Conservation (phyloP, 35 echinoderm and acorn worm species). For the Amphiura filiformis region DNA sequence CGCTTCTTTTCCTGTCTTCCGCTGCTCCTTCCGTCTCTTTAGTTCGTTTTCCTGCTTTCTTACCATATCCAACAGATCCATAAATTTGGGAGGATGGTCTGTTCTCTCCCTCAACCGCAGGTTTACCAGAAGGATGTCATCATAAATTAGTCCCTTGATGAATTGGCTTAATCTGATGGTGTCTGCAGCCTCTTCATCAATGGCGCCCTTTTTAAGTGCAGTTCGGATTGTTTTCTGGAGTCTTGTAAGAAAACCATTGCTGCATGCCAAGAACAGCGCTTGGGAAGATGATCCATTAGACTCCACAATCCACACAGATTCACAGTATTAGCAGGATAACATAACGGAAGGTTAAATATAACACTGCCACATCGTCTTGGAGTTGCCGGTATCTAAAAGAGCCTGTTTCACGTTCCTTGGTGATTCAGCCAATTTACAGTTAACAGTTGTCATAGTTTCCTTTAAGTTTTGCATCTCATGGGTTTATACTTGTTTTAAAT, state of each 20-base stretch:
- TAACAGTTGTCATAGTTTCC: too few species aligned
- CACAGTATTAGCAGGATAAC: too few species aligned
- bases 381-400: too few species aligned
- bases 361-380: too few species aligned
- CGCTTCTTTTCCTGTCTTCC: not conserved
- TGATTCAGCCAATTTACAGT: too few species aligned
- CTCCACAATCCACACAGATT: too few species aligned
- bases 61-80: conserved; percentile 7
- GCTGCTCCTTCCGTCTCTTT: not conserved
- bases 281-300: too few species aligned
- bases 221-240: conserved; percentile 10
- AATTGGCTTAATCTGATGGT: conserved; percentile 26
- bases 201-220: conserved; percentile 18
- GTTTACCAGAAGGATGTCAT: conserved; percentile 61
- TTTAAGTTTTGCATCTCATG: too few species aligned
- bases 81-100: conserved; percentile 16
- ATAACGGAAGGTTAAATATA: too few species aligned
- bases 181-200: not conserved
- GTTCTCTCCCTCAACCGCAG: conserved; percentile 27
- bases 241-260: conserved; percentile 15
- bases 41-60: conserved; percentile 16
- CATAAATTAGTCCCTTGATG: conserved; percentile 32
- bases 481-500: too few species aligned
- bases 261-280: too few species aligned
- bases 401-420: too few species aligned